Evolutionary conservation across 2,888 invertebrate species (phyloP).

Genomic region (Lochmaea crataegi): DNA sequence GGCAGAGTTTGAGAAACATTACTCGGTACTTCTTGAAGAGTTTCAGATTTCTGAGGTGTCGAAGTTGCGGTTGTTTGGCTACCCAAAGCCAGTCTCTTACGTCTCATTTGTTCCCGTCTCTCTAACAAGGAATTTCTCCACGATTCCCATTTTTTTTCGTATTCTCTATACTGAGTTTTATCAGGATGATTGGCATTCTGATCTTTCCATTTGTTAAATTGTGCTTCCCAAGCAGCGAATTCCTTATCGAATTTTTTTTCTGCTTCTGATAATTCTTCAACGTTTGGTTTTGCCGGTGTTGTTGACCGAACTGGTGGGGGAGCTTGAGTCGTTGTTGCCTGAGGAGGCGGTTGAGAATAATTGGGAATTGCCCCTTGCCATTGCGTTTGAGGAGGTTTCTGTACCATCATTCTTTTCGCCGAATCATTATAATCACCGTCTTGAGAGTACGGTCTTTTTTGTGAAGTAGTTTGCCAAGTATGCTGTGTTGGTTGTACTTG

Average conservation of each 20-base stretch:
- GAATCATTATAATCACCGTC: constrained; percentile 30
- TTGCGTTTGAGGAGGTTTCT: constrained; percentile 28
- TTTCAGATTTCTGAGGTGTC: constrained; percentile 20
- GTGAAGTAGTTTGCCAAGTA: constrained; percentile 35
- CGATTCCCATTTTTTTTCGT: constrained; percentile 89
- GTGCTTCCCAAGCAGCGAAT: constrained; percentile 91
- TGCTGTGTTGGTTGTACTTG: constrained; percentile 22
- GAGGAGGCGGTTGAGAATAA: constrained; percentile 40
- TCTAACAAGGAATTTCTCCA: constrained; percentile 84
- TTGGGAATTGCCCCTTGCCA: constrained; percentile 28
- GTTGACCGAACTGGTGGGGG: background rate
- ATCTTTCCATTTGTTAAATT: constrained; percentile 91
- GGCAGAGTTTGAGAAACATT: constrained; percentile 10
- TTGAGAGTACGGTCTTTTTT: constrained; percentile 44
- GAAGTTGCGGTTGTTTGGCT: constrained; percentile 29
- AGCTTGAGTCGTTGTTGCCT: constrained; percentile 8
- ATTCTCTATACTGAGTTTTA: constrained; percentile 84
- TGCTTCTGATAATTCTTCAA: constrained; percentile 70
- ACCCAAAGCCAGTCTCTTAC: constrained; percentile 67
- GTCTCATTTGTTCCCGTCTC: constrained; percentile 84
- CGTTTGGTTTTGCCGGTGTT: constrained; percentile 38
- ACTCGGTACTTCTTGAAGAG: constrained; percentile 16
- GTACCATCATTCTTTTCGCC: constrained; percentile 39
- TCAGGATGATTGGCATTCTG: constrained; percentile 94
- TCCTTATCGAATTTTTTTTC: constrained; percentile 89